These are phyloP conservation scores for Chelon auratus DNA, from an alignment of 2,797 vertebrate genomes.

Conservation along the genomic window DNA sequence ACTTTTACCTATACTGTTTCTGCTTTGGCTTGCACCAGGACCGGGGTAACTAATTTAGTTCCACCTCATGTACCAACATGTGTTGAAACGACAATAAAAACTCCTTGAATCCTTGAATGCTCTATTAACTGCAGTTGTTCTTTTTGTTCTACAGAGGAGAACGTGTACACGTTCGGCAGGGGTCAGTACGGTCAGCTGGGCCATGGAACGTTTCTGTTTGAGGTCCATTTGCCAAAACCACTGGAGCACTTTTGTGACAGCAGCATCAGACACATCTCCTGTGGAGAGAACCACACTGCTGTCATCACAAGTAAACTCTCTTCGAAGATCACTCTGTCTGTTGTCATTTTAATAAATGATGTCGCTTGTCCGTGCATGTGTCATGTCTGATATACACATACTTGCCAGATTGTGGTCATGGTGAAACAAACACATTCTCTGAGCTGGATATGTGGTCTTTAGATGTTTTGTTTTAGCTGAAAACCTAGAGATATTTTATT, in stretches of 20 bases:
- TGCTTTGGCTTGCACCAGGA: too few species aligned
- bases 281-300: conserved; percentile 91
- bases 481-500: not conserved
- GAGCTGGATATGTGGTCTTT: not conserved
- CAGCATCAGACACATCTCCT: conserved; percentile 82
- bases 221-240: conserved; percentile 84
- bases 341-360: not conserved
- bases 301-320: conserved; percentile 69
- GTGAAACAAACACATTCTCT: not conserved
- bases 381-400: not conserved
- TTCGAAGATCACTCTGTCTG: not conserved
- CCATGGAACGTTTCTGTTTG: conserved; percentile 89
- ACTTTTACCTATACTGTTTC: too few species aligned
- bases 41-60: too few species aligned
- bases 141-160: conserved; percentile 57
- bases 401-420: not conserved
- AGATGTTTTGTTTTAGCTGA: too few species aligned
- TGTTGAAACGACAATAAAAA: too few species aligned
- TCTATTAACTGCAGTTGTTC: not conserved
- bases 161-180: conserved; percentile 89
- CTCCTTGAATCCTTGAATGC: too few species aligned
- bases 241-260: conserved; percentile 82
- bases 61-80: too few species aligned
- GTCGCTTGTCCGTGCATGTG: not conserved
- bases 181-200: conserved; percentile 92